phyloP scores from a whole-genome alignment of 2,113 vertebrate species.

The Dicerorhinus sumatrensis region DNA sequence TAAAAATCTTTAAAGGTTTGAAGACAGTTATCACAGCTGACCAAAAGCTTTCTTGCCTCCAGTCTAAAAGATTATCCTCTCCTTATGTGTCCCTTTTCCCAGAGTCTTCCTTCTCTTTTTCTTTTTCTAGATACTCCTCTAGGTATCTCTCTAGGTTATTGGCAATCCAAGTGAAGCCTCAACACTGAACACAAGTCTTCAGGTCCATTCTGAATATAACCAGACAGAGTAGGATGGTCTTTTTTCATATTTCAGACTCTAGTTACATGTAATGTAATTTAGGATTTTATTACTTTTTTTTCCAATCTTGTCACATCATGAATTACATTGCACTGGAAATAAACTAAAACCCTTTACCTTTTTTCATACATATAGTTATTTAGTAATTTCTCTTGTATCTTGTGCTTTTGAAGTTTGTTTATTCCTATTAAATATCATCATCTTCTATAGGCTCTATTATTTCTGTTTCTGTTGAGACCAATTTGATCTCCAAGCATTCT shows the following conservation, averaged over 20 bases:
- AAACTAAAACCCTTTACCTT: not conserved
- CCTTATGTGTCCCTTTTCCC: not conserved
- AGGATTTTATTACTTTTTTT: not conserved
- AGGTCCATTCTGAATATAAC: not conserved
- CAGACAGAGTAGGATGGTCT: not conserved
- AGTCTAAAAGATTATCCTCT: not conserved
- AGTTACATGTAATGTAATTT: not conserved
- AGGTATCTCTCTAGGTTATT: not conserved
- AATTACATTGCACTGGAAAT: conserved; percentile 23
- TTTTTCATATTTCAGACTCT: not conserved
- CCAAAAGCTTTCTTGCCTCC: not conserved
- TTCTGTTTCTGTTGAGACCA: not conserved
- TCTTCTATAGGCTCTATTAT: not conserved
- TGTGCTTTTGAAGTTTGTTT: conserved; percentile 17
- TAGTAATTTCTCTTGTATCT: not conserved
- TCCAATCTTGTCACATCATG: not conserved
- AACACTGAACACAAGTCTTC: not conserved
- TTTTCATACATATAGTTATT: not conserved
- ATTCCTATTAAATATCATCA: conserved; percentile 15
- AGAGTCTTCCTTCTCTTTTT: not conserved
- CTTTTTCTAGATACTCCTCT: not conserved
- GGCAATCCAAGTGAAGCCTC: not conserved
- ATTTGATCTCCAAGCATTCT: not conserved
- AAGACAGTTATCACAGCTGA: not conserved
- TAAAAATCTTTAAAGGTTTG: conserved; percentile 13